Evolutionary conservation across 1,140 invertebrate species (phyloP), one percentile per base, ranked within the genome.

Genomic region (Drosophila persimilis): DNA sequence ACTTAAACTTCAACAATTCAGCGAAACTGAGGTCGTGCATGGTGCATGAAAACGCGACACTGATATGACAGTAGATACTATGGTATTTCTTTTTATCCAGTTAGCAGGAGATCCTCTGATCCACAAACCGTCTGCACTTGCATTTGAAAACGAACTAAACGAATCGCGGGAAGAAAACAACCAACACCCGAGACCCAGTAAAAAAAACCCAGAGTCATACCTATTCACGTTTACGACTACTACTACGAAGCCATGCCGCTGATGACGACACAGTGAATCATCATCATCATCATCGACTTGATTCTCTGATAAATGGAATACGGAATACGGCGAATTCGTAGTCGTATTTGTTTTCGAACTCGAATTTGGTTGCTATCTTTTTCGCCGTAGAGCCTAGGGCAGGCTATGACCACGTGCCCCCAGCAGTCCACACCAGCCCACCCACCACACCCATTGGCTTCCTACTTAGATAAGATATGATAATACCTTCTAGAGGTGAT

Each of bases 161-260:
- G 77, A n/a, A 43, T 17, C 60, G 47, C 54, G 80, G 64, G 70
- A 70, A 81, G 77, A 86, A 86, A 88, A 81, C 69, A 86, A 75
- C 71, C 69, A 86, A 75, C 71, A 35, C 64, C 62, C 43, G 52
- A 65, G 50, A 54, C 41, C 39, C 47, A 45, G 52, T 15, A 17
- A 17, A 54, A 58, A 67, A 74, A 69, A 56, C 53, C 29, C 45
- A 50, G 26, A 67, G 54, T 52, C 59, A 53, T 48, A 53, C 35
- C 57, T 62, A 72, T 72, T 61, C 70, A 62, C 39, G 26, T 72
- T 47, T 43, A 8, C 29, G 41, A 6, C 24, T 41, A 11, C 53
- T 39, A 55, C 31, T 56, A 56, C 41, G 39, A 26, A 24, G 54
- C 39, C 29, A 22, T 50, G 35, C 11, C 35, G 35, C 5, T 57